Evolutionary conservation across 2,888 invertebrate species (phyloP), one percentile per base, ranked within the genome.

Genomic region (Schrankia costaestrigalis): DNA sequence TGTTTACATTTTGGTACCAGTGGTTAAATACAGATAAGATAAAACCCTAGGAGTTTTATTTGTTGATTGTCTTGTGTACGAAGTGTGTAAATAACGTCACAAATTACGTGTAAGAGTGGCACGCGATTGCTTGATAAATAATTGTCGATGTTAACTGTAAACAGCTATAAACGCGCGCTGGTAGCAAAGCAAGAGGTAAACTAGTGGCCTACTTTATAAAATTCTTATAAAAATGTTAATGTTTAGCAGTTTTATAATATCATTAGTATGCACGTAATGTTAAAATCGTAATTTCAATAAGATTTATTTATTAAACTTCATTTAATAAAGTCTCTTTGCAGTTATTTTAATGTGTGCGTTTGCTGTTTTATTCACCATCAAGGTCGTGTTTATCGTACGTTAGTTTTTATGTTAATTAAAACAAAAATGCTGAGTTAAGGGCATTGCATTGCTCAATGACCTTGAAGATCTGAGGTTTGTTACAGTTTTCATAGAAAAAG

Each of bases 21-120:
- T 73, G 63, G 62, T 67, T 25, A 25, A 9, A 2, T 54, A 65
- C 64, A 75, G 77, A 83, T 81, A 82, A 81, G 77, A 80, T 76
- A 71, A 61, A 64, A 60, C 39, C 58, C 54, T 46, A n/a, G n/a
- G n/a, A n/a, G n/a, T 52, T 61, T 50, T 40, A 41, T 35, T 56
- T 45, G 36, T 46, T 41, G 41, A 45, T 52, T 42, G 40, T 52
- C 44, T 42, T 53, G 41, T 50, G 26, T 44, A 39, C 31, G 4
- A 41, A 42, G 35, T 47, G 39, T 56, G 44, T 54, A 29, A 63
- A 59, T 61, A 53, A 33, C 41, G 54, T 63, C 57, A 58, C 46
- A 64, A 64, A 64, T 64, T 50, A 52, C 40, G 18, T 37, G 37
- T 35, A 37, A 46, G 42, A 49, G 47, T 49, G 58, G 60, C 44